Evolutionary conservation across 2,797 vertebrate species (phyloP).

Genomic region (Mareca strepera): DNA sequence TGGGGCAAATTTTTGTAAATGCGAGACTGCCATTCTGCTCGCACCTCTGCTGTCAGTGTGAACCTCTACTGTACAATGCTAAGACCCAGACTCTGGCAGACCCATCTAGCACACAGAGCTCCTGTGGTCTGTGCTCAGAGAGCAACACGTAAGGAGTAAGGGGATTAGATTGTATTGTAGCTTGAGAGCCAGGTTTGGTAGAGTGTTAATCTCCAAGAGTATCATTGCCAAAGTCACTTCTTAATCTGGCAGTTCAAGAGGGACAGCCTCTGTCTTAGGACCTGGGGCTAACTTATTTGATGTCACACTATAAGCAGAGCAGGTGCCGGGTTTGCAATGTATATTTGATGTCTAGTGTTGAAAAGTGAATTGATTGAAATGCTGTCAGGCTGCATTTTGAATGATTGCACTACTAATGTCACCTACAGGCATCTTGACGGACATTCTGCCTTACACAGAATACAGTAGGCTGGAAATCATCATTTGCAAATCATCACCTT

Average conservation of each 20-base stretch:
- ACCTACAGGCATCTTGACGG: slow-evolving; percentile 66
- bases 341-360: slow-evolving; percentile 67
- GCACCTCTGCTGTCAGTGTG: neutral
- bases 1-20: neutral
- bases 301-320: slow-evolving; percentile 25
- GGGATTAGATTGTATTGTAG: neutral
- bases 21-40: neutral
- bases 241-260: slow-evolving; percentile 28
- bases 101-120: neutral
- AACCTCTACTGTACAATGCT: neutral
- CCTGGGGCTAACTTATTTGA: slow-evolving; percentile 13
- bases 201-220: slow-evolving; percentile 44
- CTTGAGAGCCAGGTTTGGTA: slow-evolving; percentile 25
- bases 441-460: slow-evolving; percentile 52
- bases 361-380: slow-evolving; percentile 69
- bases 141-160: slow-evolving; percentile 1
- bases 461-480: slow-evolving; percentile 68
- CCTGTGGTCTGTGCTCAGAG: neutral
- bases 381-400: slow-evolving; percentile 70
- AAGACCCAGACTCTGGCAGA: neutral
- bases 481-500: slow-evolving; percentile 75
- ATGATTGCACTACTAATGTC: slow-evolving; percentile 64
- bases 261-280: slow-evolving; percentile 28
- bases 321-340: slow-evolving; percentile 36
- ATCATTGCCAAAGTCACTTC: slow-evolving; percentile 52